phyloP scores from a whole-genome alignment of 1,140 invertebrate species.

The Macrosteles quadrilineatus region DNA sequence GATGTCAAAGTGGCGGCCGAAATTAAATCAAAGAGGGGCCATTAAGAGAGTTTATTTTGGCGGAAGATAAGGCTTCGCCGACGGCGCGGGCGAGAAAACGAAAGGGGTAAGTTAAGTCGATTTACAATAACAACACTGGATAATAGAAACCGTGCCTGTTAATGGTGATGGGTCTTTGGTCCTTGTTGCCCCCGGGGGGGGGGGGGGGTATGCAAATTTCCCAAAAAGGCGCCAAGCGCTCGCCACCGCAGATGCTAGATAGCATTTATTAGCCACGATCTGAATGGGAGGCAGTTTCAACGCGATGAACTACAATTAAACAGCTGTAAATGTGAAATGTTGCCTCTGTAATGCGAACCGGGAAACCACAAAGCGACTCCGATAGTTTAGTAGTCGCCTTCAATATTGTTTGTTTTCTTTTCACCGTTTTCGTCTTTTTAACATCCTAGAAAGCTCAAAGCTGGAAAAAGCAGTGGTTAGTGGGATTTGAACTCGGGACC shows the following conservation, averaged over 20 bases:
- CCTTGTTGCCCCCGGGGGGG: too few species aligned
- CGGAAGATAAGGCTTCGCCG: constrained; percentile 7
- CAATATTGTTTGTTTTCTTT: too few species aligned
- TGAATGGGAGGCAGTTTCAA: constrained; percentile 2
- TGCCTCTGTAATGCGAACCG: too few species aligned
- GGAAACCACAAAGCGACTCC: too few species aligned
- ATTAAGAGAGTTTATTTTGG: constrained; percentile 19
- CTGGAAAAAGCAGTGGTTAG: too few species aligned
- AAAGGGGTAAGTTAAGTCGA: constrained; percentile 25
- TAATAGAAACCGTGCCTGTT: constrained; percentile 18
- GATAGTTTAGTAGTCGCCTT: too few species aligned
- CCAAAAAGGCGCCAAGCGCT: constrained; percentile 5
- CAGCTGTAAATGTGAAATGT: neutral
- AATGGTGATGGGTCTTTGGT: constrained; percentile 18
- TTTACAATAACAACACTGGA: constrained; percentile 25
- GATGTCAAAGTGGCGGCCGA: constrained; percentile 7
- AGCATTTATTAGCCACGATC: constrained; percentile 8
- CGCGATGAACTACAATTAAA: constrained; percentile 8
- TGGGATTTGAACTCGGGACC: too few species aligned
- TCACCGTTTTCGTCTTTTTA: too few species aligned
- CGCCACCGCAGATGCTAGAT: constrained; percentile 16
- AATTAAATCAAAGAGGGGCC: constrained; percentile 26
- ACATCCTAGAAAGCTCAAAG: too few species aligned
- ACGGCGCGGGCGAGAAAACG: neutral
- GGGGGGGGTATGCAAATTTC: constrained; percentile 21